A percentile compares a stretch with the other conserved stretches of the same genome.
Evolutionary conservation across 2,113 vertebrate species (phyloP).

Genomic region (Cephalopterus ornatus): DNA sequence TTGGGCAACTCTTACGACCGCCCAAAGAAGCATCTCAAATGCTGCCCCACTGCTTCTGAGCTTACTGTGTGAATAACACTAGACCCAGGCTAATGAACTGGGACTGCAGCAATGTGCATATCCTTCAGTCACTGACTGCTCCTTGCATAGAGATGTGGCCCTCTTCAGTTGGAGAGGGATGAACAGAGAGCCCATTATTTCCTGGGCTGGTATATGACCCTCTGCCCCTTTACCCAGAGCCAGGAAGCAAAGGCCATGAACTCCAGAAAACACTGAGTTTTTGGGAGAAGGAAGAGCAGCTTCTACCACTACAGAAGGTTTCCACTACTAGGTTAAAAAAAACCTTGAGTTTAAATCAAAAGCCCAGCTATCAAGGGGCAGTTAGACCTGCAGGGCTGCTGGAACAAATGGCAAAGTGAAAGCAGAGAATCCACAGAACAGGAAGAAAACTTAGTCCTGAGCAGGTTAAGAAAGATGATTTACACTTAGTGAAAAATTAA

Average conservation of each 20-base stretch:
- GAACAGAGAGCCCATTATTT: not conserved
- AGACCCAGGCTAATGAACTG: not conserved
- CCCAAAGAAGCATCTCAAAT: not conserved
- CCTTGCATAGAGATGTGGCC: not conserved
- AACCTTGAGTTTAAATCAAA: not conserved
- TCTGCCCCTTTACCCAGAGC: not conserved
- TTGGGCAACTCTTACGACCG: fast-evolving
- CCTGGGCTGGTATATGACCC: not conserved
- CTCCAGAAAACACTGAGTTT: not conserved
- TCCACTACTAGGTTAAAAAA: too few species aligned
- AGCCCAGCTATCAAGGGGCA: not conserved
- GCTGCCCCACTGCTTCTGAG: not conserved
- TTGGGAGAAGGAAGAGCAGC: not conserved
- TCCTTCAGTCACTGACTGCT: not conserved
- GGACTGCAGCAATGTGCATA: too few species aligned
- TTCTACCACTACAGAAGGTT: not conserved
- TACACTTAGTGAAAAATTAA: not conserved
- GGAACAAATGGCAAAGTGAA: not conserved
- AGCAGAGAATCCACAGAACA: not conserved
- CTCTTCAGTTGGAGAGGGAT: not conserved
- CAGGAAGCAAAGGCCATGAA: not conserved
- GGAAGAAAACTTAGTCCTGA: not conserved
- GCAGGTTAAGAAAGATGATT: not conserved
- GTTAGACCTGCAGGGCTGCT: not conserved
- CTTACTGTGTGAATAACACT: fast-evolving